phyloP scores from a whole-genome alignment of 92 coral and sea anemone species.

The Phenganax stokvisi region DNA sequence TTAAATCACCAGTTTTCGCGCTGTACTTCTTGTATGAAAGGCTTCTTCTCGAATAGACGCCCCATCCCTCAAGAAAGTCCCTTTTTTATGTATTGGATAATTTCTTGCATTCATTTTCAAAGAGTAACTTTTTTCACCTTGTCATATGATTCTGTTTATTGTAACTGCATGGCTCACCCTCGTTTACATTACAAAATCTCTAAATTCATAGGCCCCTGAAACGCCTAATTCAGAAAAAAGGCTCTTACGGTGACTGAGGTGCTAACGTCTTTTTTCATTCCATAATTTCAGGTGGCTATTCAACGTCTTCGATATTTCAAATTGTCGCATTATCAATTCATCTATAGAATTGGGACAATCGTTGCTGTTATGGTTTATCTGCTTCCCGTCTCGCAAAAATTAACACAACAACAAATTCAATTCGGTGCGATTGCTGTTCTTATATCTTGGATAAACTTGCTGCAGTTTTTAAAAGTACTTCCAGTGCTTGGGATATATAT shows the following conservation, averaged over 20 bases:
- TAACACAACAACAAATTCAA: neutral
- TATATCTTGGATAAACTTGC: neutral
- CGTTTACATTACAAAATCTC: no score
- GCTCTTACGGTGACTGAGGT: no score
- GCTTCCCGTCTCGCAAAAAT: neutral
- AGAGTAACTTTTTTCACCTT: no score
- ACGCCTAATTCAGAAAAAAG: no score
- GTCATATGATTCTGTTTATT: no score
- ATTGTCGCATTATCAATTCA: neutral
- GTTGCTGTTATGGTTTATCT: conserved; percentile 4
- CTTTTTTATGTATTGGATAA: no score
- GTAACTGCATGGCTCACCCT: no score
- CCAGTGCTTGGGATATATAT: conserved; percentile 10
- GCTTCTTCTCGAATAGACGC: no score
- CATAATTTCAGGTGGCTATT: neutral
- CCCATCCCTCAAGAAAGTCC: no score
- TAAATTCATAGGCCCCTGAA: no score
- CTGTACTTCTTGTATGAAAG: neutral
- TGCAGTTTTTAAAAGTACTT: conserved; percentile 7
- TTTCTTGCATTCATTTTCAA: no score
- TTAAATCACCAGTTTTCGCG: neutral
- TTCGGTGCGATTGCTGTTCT: neutral
- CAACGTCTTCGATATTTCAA: conserved; percentile 3
- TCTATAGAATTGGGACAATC: neutral
- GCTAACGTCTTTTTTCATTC: neutral